Evolutionary conservation across 2,888 invertebrate genomes (phyloP), one percentile per base, ranked within the genome.

Genomic region (Muscina levida): DNA sequence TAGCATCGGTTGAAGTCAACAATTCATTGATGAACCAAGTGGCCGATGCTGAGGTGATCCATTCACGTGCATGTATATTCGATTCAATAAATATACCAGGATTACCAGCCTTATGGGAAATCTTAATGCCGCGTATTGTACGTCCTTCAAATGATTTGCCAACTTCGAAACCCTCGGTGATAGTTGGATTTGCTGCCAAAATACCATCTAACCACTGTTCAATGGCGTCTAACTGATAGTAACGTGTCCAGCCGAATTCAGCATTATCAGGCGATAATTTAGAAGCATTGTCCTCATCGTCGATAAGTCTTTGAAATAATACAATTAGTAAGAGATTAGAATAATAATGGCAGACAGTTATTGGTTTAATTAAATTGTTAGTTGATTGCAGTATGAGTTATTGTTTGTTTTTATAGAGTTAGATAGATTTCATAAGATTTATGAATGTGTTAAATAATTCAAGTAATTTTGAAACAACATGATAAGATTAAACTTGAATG

Each of bases 1-100:
- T 90, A 1, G 91, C 84, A 82, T 94, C 92, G 1, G 87, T 86
- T 46, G 93, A 94, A 0, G 92, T 93, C n/a, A 95, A 88, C 15
- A 96, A 89, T 87, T 95, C 92, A 83, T 95, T 93, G 26, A 96
- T 93, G 65, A 95, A 92, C 90, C 93, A 95, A 0, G 94, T 93
- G 0, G 93, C 93, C 0, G 93, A 93, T 0, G 95, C 94, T 0
- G 94, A 94, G 0, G 94, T 92, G 24, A 95, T 94, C 95, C 95
- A 95, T 90, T 95, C 95, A 51, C 95, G 91, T 0, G 93, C 91
- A 85, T 93, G 93, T 44, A 93, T 93, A 66, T 93, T 94, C 46
- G 92, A 92, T 90, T 94, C 94, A 13, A 94, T 91, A 88, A 94
- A 93, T 11, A 93, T 92, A 17, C 91, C 92, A 77, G 92, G 91